phyloP scores from a whole-genome alignment of 2,888 invertebrate genomes.

The Aphodius granarius region DNA sequence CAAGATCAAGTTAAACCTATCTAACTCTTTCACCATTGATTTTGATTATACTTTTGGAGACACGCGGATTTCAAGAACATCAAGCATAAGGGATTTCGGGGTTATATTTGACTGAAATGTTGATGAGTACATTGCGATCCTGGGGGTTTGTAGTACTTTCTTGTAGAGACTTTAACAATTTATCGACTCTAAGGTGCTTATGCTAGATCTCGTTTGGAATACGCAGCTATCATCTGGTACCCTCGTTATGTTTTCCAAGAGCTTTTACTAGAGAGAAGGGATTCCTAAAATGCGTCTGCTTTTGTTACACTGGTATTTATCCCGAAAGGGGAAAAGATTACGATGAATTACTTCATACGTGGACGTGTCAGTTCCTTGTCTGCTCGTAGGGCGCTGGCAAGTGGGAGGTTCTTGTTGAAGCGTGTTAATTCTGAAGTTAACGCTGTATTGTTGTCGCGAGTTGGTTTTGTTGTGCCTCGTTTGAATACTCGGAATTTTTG shows the following conservation, averaged over 20 bases:
- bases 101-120: neutral
- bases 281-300: neutral
- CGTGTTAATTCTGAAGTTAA: neutral
- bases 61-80: neutral
- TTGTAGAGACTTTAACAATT: neutral
- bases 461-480: neutral
- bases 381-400: neutral
- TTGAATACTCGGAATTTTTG: neutral
- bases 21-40: neutral
- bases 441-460: neutral
- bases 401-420: neutral
- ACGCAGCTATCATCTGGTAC: neutral
- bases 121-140: neutral
- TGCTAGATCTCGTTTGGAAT: neutral
- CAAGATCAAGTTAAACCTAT: neutral
- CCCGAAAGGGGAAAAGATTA: neutral
- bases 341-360: neutral
- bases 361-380: neutral
- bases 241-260: neutral
- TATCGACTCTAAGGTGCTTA: neutral
- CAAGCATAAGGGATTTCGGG: neutral
- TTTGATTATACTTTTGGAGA: neutral
- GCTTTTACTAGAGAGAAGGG: neutral
- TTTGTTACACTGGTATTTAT: neutral
- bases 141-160: neutral